A percentile compares a stretch with the other conserved stretches of the same genome.
Conservation (phyloP, 2,888 invertebrate genomes). For the Ennomos quercinarius region DNA sequence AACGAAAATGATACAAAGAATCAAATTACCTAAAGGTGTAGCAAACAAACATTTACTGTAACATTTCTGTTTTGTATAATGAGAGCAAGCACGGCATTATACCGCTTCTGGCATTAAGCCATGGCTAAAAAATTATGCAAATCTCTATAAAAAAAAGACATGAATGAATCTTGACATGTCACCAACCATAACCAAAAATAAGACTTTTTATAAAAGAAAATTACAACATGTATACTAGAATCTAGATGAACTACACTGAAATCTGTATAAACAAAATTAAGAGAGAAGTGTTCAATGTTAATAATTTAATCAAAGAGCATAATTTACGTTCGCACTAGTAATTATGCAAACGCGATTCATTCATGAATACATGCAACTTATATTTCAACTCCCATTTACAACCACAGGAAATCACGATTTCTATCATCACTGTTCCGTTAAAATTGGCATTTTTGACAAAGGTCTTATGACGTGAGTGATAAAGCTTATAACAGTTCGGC, state of each 20-base stretch:
- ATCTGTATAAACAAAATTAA: too few relatives aligned
- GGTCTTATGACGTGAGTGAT: slow-evolving; percentile 41
- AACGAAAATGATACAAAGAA: slow-evolving; percentile 3
- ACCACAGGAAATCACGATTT: slow-evolving; percentile 74
- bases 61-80: slow-evolving; percentile 54
- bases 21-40: slow-evolving; percentile 15
- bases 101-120: slow-evolving; percentile 4
- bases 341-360: slow-evolving; percentile 45
- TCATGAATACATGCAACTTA: slow-evolving; percentile 45
- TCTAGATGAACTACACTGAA: background rate
- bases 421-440: slow-evolving; percentile 64
- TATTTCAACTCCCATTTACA: slow-evolving; percentile 62
- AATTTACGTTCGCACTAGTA: too few relatives aligned
- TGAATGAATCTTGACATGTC: slow-evolving; percentile 9
- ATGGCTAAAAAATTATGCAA: background rate
- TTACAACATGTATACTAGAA: background rate
- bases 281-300: too few relatives aligned
- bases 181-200: slow-evolving; percentile 12
- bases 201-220: background rate
- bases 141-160: background rate
- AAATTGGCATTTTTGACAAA: slow-evolving; percentile 38
- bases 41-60: slow-evolving; percentile 41
- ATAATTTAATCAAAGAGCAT: too few relatives aligned
- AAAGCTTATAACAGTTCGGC: slow-evolving; percentile 51
- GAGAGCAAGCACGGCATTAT: slow-evolving; percentile 37